Percentiles rank a stretch among this genome's conserved stretches.
Evolutionary conservation across 2,888 invertebrate species (phyloP).

Genomic region (Melikaiella ostensackeni): DNA sequence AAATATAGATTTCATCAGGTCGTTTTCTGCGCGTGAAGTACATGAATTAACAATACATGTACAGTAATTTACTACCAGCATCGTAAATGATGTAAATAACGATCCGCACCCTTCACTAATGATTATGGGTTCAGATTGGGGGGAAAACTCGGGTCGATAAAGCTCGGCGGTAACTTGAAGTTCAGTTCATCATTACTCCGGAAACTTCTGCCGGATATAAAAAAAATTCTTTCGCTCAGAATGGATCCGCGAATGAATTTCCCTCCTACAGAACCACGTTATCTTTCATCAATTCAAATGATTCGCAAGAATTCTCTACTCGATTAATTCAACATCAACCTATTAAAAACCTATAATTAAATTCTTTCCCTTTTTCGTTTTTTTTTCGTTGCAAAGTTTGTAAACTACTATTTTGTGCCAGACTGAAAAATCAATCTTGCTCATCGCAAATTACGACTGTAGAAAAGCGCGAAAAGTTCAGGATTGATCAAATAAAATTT

Average conservation of each 20-base stretch:
- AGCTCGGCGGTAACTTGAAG: not conserved
- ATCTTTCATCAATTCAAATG: not conserved
- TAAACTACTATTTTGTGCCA: no score
- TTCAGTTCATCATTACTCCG: not conserved
- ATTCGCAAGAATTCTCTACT: not conserved
- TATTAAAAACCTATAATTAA: not conserved
- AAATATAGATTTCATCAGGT: not conserved
- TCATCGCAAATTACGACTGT: no score
- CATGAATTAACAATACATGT: not conserved
- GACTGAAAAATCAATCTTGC: no score
- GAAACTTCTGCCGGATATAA: not conserved
- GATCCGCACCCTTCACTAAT: not conserved
- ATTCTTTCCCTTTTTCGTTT: not conserved
- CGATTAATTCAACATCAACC: not conserved
- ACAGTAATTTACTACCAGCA: not conserved
- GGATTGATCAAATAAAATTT: no score
- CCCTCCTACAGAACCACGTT: not conserved
- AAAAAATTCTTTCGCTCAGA: not conserved
- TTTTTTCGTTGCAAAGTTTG: no score
- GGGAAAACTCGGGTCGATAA: not conserved
- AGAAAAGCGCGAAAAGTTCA: no score
- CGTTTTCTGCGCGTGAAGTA: not conserved
- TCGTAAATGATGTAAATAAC: conserved; percentile 1
- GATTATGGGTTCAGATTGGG: not conserved
- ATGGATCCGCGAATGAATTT: not conserved